Evolutionary conservation across 2,113 vertebrate genomes (phyloP).

Genomic region (zebrafish (Danio rerio)): DNA sequence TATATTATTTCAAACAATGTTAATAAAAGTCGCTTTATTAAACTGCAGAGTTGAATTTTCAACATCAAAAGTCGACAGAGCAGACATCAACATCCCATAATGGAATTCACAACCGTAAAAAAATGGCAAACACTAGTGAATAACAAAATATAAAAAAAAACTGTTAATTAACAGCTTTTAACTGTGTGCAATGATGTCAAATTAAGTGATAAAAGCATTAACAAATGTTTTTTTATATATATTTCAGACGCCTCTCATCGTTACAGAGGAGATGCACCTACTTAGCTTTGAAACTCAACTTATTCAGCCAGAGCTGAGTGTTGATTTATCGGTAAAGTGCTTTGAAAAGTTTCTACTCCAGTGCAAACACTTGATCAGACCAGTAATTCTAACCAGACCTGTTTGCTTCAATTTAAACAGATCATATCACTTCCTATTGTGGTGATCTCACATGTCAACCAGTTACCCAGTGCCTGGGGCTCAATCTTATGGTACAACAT

Average conservation of each 20-base stretch:
- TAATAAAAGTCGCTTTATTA: no score
- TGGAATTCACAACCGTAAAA: no score
- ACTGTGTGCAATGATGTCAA: not conserved
- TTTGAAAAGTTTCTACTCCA: not conserved
- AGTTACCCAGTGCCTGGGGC: slow-evolving; percentile 90
- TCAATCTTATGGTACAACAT: slow-evolving; percentile 94
- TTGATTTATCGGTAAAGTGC: slow-evolving; percentile 83
- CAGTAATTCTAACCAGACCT: not conserved
- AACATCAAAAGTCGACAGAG: no score
- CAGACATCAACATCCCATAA: no score
- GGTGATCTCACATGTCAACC: slow-evolving; percentile 86
- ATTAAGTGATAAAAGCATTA: not conserved
- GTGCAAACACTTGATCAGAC: not conserved
- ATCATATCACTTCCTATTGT: slow-evolving; percentile 86
- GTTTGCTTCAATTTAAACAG: slow-evolving; percentile 47
- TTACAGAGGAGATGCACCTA: slow-evolving; percentile 93
- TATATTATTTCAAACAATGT: no score
- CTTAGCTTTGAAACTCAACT: slow-evolving; percentile 87
- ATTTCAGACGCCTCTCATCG: slow-evolving; percentile 80
- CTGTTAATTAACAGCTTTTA: no score
- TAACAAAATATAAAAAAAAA: no score
- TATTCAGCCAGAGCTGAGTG: slow-evolving; percentile 78
- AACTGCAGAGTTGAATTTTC: no score
- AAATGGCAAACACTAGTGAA: no score
- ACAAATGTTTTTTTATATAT: not conserved